A percentile compares a stretch with the other conserved stretches of the same genome.
Conservation (phyloP, 2,113 vertebrate genomes). For the Calypte anna region DNA sequence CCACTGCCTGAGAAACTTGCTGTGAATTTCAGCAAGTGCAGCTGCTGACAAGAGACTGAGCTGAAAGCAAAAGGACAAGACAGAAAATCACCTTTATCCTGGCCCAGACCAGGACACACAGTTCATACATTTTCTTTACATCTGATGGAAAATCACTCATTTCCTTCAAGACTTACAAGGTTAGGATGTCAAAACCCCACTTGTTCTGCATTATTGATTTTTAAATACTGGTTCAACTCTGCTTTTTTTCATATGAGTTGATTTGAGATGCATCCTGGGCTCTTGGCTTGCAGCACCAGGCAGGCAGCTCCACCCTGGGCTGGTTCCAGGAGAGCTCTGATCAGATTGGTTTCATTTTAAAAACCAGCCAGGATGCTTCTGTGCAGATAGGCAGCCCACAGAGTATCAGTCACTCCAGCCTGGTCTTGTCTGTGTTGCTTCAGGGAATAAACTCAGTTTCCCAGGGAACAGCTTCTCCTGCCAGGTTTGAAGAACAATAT, state of each 20-base stretch:
- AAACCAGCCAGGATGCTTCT: neutral
- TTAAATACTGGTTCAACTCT: neutral
- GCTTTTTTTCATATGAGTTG: neutral
- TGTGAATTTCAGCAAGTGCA: no score
- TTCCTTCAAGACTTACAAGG: neutral
- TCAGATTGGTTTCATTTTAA: neutral
- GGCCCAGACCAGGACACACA: neutral
- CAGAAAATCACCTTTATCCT: no score
- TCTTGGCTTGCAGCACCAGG: neutral
- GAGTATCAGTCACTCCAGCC: neutral
- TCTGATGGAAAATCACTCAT: rapidly evolving
- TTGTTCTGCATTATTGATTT: neutral
- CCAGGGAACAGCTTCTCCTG: neutral
- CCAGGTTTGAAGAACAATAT: neutral
- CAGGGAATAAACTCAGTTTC: neutral
- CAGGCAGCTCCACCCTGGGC: neutral
- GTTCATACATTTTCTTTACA: neutral
- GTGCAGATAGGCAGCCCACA: neutral
- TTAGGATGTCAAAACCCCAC: neutral
- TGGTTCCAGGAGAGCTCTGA: neutral
- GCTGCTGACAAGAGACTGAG: no score
- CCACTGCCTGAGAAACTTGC: no score
- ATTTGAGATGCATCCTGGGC: neutral
- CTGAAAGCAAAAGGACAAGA: no score
- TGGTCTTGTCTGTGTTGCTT: constrained; percentile 6